A percentile compares a stretch with the other conserved stretches of the same genome.
Conservation (phyloP, 2,888 invertebrate species). For the Pachymerium ferrugineum region DNA sequence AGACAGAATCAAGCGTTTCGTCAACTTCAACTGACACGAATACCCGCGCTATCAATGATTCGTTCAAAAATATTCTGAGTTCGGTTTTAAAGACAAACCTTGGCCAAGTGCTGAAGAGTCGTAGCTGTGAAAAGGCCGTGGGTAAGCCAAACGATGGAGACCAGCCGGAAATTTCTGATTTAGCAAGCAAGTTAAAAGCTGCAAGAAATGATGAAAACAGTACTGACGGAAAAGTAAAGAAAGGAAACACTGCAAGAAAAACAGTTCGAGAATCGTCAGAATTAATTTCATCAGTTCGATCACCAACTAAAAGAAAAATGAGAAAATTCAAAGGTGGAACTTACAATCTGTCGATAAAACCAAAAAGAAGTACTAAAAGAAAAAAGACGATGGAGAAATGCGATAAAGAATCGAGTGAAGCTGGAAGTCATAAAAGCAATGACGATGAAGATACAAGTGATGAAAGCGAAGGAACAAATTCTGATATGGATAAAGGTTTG, state of each 20-base stretch:
- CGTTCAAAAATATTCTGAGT: conserved; percentile 12
- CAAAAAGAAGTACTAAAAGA: neutral
- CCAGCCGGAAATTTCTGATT: neutral
- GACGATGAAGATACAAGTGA: too few relatives aligned
- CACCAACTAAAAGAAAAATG: neutral
- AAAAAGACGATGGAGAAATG: neutral
- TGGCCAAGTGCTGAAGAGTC: conserved; percentile 23
- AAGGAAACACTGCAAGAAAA: neutral
- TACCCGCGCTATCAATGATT: too few relatives aligned
- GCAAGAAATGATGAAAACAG: neutral
- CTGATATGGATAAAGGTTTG: too few relatives aligned
- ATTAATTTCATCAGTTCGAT: neutral
- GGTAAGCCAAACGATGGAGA: neutral
- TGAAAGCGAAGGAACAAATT: too few relatives aligned
- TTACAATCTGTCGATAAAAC: neutral
- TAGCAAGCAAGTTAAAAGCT: neutral
- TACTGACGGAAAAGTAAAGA: neutral
- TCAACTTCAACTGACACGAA: too few relatives aligned
- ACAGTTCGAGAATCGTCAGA: neutral
- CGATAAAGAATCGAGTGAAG: neutral
- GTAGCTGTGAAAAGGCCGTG: too few relatives aligned
- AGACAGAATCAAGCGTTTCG: too few relatives aligned
- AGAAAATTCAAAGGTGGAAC: conserved; percentile 27
- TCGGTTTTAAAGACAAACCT: conserved; percentile 19
- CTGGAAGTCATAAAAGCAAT: neutral